A percentile compares a stretch with the other conserved stretches of the same genome.
Evolutionary conservation across 2,113 vertebrate genomes (phyloP).

Genomic region (Donacobius atricapilla): DNA sequence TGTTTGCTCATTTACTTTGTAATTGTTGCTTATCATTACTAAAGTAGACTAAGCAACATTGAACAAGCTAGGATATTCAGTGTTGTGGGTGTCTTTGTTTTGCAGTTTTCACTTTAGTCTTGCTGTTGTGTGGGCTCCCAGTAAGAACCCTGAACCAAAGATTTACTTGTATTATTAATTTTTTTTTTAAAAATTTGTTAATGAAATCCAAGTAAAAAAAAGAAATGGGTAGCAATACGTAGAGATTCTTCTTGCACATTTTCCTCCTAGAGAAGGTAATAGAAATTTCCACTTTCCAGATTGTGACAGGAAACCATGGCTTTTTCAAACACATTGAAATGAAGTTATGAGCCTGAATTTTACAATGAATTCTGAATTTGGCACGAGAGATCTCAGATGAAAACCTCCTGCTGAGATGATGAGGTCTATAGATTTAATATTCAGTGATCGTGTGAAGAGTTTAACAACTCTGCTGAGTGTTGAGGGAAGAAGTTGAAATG

Average conservation of each 20-base stretch:
- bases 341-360: not conserved
- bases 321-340: not conserved
- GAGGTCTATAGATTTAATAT: conserved; percentile 45
- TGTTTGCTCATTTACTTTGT: not conserved
- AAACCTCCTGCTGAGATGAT: conserved; percentile 25
- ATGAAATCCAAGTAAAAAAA: not conserved
- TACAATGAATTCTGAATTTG: conserved; percentile 15
- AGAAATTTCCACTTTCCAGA: not conserved
- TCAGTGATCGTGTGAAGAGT: conserved; percentile 33
- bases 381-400: not conserved
- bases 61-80: not conserved
- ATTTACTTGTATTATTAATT: not conserved
- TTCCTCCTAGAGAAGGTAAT: not conserved
- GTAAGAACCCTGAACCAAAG: not conserved
- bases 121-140: not conserved
- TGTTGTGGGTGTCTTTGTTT: not conserved
- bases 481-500: conserved; percentile 59
- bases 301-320: not conserved
- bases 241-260: not conserved
- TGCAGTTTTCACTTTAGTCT: not conserved
- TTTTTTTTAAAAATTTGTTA: not conserved
- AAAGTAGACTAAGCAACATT: not conserved
- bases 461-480: conserved; percentile 48
- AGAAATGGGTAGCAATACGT: not conserved
- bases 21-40: conserved; percentile 11